Evolutionary conservation across 2,113 vertebrate species (phyloP), one percentile per base, ranked within the genome.

Genomic region (Eptesicus fuscus): DNA sequence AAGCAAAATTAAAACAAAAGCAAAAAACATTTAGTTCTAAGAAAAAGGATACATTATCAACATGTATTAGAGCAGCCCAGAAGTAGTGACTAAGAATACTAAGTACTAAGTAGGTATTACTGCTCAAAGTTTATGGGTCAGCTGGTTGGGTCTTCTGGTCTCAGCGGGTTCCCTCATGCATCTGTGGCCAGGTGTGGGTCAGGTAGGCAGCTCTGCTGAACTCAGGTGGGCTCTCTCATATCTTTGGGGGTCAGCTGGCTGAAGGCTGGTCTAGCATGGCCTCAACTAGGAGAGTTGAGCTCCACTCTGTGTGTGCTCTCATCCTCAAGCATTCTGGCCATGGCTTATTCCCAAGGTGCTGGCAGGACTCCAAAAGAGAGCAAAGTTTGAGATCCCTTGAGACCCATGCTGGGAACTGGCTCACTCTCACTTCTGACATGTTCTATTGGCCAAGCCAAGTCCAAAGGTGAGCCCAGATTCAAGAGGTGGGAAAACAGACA

Each of bases 171-270:
- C 32, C 25, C 7, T 40, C 5, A 32, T 9, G 18, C 49, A n/a
- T 61, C n/a, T 83, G 42, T 71, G 79, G 79, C 67, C 22, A n/a
- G 25, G 12, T 56, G 44, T 20, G 28, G 35, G 25, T 47, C 56
- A 74, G 23, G 25, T 7, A 28, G 20, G 67, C 11, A 49, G 56
- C 37, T 67, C 44, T 86, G 44, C 49, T n/a, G 42, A 53, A 5
- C 37, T 47, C 10, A 37, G 0, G 18, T 17, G 1, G 37, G 17
- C 13, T 22, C n/a, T 69, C 4, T 77, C 32, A 2, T 2, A 0
- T 61, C 9, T 92, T 56, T 53, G 4, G 14, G 49, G 9, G 14
- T 51, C 35, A 35, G 30, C 32, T 51, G 28, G 28, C 53, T 85
- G 4, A 20, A 35, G n/a, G 2, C 5, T 74, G 35, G 12, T 59